Percentiles rank a stretch among this genome's conserved stretches.
These are phyloP conservation scores for Drosophila meridiana DNA, from an alignment of 2,888 invertebrate genomes.

Conservation along the genomic window DNA sequence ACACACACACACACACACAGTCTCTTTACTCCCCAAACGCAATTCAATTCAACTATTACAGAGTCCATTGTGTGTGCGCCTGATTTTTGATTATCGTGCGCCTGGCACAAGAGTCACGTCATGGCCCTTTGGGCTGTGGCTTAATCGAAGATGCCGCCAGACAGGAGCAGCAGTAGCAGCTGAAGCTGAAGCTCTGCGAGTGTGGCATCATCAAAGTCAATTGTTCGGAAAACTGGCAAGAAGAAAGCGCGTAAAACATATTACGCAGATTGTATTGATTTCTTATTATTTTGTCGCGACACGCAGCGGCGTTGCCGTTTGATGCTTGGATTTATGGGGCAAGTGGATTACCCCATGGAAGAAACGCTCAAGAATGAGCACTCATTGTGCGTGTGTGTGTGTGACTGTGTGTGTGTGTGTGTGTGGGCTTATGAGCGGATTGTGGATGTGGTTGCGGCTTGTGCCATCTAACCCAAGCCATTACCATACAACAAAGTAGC, in stretches of 20 bases:
- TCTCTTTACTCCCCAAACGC: conserved; percentile 51
- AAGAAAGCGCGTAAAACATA: conserved; percentile 72
- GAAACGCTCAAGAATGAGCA: conserved; percentile 16
- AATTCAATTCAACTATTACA: conserved; percentile 79
- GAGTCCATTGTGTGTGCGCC: conserved; percentile 70
- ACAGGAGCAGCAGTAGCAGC: conserved; percentile 8
- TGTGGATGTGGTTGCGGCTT: conserved; percentile 74
- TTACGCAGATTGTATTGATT: conserved; percentile 80
- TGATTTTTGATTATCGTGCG: conserved; percentile 74
- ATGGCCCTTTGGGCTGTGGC: conserved; percentile 64
- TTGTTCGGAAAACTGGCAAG: conserved; percentile 83
- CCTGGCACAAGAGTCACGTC: conserved; percentile 70
- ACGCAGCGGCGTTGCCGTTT: conserved; percentile 38
- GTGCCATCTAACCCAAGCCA: conserved; percentile 20
- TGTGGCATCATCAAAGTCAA: conserved; percentile 82
- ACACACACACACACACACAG: not conserved
- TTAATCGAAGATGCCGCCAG: conserved; percentile 67
- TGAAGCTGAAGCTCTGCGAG: not conserved
- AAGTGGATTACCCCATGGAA: conserved; percentile 37
- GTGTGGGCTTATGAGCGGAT: conserved; percentile 54
- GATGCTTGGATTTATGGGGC: conserved; percentile 57
- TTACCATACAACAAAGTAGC: conserved; percentile 64
- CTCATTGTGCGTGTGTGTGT: conserved; percentile 14
- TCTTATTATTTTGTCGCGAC: conserved; percentile 73
- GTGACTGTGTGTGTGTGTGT: not conserved